These are phyloP conservation scores for Trichosurus vulpecula DNA, from an alignment of 2,797 vertebrate species.

Conservation along the genomic window DNA sequence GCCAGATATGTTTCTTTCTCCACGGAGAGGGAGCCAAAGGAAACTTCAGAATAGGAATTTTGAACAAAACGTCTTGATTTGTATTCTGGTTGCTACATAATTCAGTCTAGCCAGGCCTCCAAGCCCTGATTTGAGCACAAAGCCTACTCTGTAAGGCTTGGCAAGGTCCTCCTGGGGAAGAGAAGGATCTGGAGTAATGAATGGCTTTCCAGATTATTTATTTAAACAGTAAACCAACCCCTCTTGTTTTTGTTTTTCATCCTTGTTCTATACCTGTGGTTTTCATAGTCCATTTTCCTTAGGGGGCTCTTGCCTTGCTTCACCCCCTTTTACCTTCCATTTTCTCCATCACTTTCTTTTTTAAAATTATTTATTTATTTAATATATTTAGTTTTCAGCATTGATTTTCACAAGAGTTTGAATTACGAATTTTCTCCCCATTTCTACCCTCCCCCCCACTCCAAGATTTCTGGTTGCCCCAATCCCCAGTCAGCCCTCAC, in stretches of 20 bases:
- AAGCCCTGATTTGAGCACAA: not conserved
- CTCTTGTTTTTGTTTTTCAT: not conserved
- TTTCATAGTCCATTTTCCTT: not conserved
- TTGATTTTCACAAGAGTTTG: too few species aligned
- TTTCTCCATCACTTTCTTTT: not conserved
- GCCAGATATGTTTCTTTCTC: not conserved
- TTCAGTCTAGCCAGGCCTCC: not conserved
- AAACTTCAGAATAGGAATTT: not conserved
- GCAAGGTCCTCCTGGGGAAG: not conserved
- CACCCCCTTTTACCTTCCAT: not conserved
- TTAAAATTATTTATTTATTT: too few species aligned
- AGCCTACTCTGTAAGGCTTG: not conserved
- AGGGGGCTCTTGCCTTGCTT: not conserved
- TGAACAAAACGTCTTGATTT: slow-evolving; percentile 8
- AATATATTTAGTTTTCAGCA: too few species aligned
- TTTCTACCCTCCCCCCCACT: too few species aligned
- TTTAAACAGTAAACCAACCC: not conserved
- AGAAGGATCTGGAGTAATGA: not conserved
- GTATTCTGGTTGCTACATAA: not conserved
- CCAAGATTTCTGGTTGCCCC: too few species aligned
- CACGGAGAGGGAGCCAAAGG: not conserved
- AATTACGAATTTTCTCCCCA: too few species aligned
- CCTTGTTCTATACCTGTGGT: not conserved
- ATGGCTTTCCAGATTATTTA: not conserved
- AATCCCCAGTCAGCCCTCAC: too few species aligned